phyloP scores from a whole-genome alignment of 2,797 vertebrate genomes.

The Sebastes wilsoni region DNA sequence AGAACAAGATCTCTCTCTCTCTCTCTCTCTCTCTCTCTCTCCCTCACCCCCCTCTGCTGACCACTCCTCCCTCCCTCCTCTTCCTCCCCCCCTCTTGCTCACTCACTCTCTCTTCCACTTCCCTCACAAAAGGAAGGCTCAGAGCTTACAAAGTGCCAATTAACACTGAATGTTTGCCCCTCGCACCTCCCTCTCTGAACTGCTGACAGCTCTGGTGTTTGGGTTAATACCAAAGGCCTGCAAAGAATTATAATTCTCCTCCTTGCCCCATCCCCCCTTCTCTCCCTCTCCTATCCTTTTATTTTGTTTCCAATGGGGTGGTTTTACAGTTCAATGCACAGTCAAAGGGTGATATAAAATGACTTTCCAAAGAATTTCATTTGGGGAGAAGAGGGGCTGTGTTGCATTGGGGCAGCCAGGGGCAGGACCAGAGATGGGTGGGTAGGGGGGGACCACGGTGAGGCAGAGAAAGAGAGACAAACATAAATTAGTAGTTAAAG shows the following conservation, averaged over 20 bases:
- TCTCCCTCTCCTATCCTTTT: slow-evolving; percentile 80
- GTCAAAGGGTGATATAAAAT: slow-evolving; percentile 90
- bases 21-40: slow-evolving; percentile 27
- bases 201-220: slow-evolving; percentile 88
- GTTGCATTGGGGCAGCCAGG: slow-evolving; percentile 64
- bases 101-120: slow-evolving; percentile 71
- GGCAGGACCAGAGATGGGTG: slow-evolving; percentile 28
- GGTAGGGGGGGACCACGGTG: not conserved
- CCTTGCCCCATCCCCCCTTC: slow-evolving; percentile 70
- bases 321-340: slow-evolving; percentile 89
- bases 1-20: slow-evolving; percentile 75
- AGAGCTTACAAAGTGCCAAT: slow-evolving; percentile 89
- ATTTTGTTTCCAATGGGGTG: slow-evolving; percentile 88
- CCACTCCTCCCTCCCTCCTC: slow-evolving; percentile 47
- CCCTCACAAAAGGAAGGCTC: slow-evolving; percentile 85
- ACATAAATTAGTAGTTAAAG: slow-evolving; percentile 23
- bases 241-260: slow-evolving; percentile 88
- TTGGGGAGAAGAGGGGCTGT: slow-evolving; percentile 75
- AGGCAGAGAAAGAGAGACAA: slow-evolving; percentile 30
- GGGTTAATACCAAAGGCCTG: slow-evolving; percentile 90
- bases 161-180: slow-evolving; percentile 88
- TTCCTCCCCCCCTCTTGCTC: slow-evolving; percentile 42
- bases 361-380: slow-evolving; percentile 88
- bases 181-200: slow-evolving; percentile 84
- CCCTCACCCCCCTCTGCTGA: not conserved